Evolutionary conservation across 1,140 invertebrate species (phyloP).

Genomic region (Euwallacea fornicatus): DNA sequence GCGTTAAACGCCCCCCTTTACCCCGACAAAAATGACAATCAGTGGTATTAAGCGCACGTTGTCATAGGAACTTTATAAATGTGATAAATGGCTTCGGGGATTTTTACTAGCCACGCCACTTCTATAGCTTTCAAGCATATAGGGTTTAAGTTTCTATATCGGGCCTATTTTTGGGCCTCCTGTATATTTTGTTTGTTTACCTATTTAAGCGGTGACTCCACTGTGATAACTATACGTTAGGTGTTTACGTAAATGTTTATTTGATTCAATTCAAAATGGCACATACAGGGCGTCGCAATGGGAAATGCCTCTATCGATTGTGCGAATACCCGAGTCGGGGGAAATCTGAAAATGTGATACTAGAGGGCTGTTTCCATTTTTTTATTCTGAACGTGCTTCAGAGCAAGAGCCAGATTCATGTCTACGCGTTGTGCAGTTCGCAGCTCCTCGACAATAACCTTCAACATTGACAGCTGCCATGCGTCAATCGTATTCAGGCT

Average conservation of each 20-base stretch:
- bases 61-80: neutral
- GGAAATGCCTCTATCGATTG: too few species aligned
- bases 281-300: too few species aligned
- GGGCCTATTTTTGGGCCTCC: neutral
- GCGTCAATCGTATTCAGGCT: too few species aligned
- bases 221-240: conserved; percentile 30
- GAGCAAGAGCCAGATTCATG: too few species aligned
- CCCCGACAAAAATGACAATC: conserved; percentile 3
- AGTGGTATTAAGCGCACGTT: neutral
- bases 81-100: neutral
- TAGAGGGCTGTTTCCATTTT: too few species aligned
- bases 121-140: neutral
- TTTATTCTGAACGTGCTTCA: too few species aligned
- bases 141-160: neutral
- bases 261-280: conserved; percentile 3
- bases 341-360: too few species aligned
- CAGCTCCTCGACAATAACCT: too few species aligned
- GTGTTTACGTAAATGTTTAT: conserved; percentile 18
- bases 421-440: too few species aligned
- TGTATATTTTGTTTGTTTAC: conserved; percentile 5
- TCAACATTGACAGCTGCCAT: too few species aligned
- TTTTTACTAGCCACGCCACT: neutral
- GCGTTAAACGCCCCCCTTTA: neutral
- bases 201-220: conserved; percentile 35
- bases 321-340: too few species aligned